Conservation (phyloP, 2,113 vertebrate species). For the Psilopogon haemacephalus region DNA sequence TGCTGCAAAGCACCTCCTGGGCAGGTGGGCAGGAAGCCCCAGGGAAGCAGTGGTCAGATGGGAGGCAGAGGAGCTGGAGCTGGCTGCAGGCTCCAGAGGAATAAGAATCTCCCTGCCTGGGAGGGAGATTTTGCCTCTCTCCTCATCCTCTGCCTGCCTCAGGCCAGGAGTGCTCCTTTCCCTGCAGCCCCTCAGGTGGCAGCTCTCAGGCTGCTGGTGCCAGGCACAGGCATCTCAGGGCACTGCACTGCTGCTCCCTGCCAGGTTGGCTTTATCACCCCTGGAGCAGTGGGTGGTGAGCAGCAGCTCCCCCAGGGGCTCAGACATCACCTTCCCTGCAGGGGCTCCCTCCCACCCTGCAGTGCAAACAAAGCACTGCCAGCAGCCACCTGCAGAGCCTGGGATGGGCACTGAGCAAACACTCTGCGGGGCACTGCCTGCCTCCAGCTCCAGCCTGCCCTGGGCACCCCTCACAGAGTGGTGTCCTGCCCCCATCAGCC, state of each 20-base stretch:
- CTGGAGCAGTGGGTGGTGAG: not conserved
- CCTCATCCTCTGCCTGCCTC: not conserved
- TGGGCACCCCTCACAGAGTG: not conserved
- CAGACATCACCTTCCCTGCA: not conserved
- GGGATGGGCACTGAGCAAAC: not conserved
- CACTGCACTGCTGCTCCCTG: not conserved
- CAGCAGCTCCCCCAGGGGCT: not conserved
- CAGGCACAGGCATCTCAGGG: not conserved
- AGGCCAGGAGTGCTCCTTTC: not conserved
- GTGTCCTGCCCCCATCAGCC: not conserved
- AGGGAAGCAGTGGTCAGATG: not conserved
- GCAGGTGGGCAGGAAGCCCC: not conserved
- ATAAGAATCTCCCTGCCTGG: not conserved
- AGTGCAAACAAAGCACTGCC: constrained; percentile 7
- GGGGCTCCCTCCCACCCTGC: not conserved
- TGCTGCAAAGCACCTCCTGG: not conserved
- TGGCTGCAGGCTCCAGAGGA: not conserved
- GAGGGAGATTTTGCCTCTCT: not conserved
- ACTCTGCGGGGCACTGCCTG: not conserved
- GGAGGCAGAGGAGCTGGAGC: not conserved
- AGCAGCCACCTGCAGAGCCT: not conserved
- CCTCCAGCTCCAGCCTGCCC: not conserved
- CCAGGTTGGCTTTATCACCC: not conserved
- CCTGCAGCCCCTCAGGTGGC: not conserved
- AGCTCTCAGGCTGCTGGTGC: not conserved